Evolutionary conservation across 2,888 invertebrate genomes (phyloP).

Genomic region (Hirudinaria manillensis): DNA sequence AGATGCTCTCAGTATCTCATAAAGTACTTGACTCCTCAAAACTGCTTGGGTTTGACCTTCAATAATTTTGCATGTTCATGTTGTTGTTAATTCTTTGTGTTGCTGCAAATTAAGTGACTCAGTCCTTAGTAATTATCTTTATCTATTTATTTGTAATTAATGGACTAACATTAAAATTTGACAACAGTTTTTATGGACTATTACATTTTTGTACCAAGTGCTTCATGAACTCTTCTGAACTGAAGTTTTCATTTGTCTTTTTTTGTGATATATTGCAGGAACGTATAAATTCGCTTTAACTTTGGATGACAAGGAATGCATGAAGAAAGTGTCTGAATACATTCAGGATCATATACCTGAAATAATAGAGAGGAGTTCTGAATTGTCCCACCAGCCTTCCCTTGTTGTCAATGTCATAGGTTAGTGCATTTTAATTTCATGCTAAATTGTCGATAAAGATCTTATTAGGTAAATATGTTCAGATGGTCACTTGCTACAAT

Average conservation of each 20-base stretch:
- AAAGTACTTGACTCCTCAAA: conserved; percentile 61
- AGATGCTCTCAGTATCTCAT: conserved; percentile 69
- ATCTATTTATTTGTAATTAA: no score
- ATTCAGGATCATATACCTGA: conserved; percentile 67
- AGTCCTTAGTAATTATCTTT: no score
- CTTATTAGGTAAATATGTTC: no score
- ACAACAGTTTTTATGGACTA: no score
- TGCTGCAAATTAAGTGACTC: neutral
- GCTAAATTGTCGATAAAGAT: no score
- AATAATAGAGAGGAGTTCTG: conserved; percentile 61
- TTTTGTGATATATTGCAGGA: conserved; percentile 48
- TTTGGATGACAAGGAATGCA: conserved; percentile 58
- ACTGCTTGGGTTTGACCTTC: conserved; percentile 54
- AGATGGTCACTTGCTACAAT: no score
- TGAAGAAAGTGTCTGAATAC: conserved; percentile 65
- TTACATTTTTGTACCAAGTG: no score
- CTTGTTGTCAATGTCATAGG: conserved; percentile 71
- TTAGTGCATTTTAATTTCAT: conserved; percentile 50
- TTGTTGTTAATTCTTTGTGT: neutral
- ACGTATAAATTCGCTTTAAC: conserved; percentile 60
- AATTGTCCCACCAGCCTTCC: conserved; percentile 62
- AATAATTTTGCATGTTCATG: neutral
- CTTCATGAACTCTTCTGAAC: no score
- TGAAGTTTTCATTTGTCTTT: no score
- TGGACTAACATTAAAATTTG: no score